Evolutionary conservation across 2,797 vertebrate species (phyloP).

Genomic region (Anisognathus igniventris): DNA sequence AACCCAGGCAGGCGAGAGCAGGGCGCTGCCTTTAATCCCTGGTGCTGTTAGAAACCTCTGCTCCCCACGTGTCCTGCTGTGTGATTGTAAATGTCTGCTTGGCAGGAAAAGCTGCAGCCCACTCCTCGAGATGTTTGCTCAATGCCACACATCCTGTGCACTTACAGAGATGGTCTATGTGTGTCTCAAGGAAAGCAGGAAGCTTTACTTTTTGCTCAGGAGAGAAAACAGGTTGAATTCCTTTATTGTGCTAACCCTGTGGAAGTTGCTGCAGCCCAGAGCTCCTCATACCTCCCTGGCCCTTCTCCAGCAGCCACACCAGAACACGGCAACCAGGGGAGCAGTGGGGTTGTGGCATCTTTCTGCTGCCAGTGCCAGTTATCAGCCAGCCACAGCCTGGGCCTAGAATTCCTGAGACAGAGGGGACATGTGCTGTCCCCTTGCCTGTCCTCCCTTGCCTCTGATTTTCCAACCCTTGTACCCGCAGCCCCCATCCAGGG

Average conservation of each 20-base stretch:
- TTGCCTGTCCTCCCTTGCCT: not conserved
- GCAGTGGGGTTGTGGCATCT: not conserved
- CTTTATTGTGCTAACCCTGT: not conserved
- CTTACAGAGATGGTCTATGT: fast-evolving
- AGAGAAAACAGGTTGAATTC: not conserved
- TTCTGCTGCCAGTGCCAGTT: not conserved
- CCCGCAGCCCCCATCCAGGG: not conserved
- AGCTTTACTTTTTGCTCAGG: not conserved
- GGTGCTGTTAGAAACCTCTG: not conserved
- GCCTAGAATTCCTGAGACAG: not conserved
- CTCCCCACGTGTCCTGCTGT: not conserved
- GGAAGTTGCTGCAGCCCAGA: not conserved
- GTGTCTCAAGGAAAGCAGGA: not conserved
- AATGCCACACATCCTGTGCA: fast-evolving
- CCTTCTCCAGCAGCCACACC: not conserved
- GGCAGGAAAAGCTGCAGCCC: not conserved
- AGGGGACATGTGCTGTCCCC: not conserved
- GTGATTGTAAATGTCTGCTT: not conserved
- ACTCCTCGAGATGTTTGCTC: not conserved
- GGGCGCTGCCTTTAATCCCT: not conserved
- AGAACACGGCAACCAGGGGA: not conserved
- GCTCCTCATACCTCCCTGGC: fast-evolving
- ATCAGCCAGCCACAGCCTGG: not conserved
- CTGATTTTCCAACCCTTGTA: not conserved
- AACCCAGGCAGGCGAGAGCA: not conserved